These are phyloP conservation scores for Sylvilagus bachmani DNA, from an alignment of 2,113 vertebrate species.

Conservation along the genomic window DNA sequence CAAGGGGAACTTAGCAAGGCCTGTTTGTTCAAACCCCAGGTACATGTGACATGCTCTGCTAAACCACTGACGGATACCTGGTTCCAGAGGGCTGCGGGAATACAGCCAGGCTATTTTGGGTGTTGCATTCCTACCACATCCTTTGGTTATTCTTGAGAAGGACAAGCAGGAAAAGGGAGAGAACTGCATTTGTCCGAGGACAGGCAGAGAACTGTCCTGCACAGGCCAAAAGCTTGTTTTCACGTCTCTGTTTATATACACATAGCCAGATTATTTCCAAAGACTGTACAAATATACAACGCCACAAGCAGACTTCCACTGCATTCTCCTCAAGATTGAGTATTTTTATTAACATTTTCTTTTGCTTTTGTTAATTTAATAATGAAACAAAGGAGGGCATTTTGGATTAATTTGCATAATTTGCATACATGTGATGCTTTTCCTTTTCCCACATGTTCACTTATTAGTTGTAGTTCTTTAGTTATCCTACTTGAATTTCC, in stretches of 20 bases:
- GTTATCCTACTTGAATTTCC: neutral
- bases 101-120: neutral
- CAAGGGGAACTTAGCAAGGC: neutral
- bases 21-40: neutral
- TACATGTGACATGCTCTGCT: neutral
- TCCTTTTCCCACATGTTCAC: constrained; percentile 3
- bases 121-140: neutral
- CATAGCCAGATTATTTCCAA: neutral
- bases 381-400: neutral
- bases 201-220: neutral
- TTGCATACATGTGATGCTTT: neutral
- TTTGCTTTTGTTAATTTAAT: constrained; percentile 37
- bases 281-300: neutral
- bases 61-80: neutral
- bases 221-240: neutral
- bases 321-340: neutral
- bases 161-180: neutral
- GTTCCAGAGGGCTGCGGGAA: neutral
- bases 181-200: neutral
- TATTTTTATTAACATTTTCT: constrained; percentile 24
- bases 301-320: neutral
- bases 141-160: neutral
- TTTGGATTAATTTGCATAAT: neutral
- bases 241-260: neutral
- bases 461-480: neutral